phyloP scores from a whole-genome alignment of 2,797 vertebrate species.

The Enoplosus armatus region DNA sequence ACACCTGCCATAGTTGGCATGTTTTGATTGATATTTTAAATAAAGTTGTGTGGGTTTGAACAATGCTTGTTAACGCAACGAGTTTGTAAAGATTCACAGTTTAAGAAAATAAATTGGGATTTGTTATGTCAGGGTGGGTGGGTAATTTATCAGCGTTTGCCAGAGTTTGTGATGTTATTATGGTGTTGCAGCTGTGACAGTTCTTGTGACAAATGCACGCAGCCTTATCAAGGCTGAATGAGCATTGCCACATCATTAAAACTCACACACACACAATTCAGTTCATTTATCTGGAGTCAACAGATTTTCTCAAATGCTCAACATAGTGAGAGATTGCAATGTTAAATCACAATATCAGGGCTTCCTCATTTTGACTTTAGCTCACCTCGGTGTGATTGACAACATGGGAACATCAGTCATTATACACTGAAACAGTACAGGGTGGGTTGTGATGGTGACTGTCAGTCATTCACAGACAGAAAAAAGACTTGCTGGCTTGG shows the following conservation, averaged over 20 bases:
- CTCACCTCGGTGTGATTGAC: conserved; percentile 28
- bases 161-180: conserved; percentile 39
- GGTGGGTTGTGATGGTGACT: conserved; percentile 22
- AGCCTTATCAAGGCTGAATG: conserved; percentile 28
- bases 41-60: conserved; percentile 14
- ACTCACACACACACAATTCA: conserved; percentile 7
- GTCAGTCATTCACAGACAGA: conserved; percentile 30
- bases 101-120: conserved; percentile 33
- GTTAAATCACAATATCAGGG: background rate
- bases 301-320: conserved; percentile 30
- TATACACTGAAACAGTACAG: conserved; percentile 19
- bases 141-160: conserved; percentile 40
- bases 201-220: conserved; percentile 28
- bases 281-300: conserved; percentile 38
- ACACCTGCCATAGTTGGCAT: background rate
- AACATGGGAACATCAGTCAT: conserved; percentile 14
- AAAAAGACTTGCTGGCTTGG: conserved; percentile 3
- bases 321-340: conserved; percentile 5
- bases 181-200: conserved; percentile 28
- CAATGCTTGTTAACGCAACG: conserved; percentile 8
- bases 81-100: conserved; percentile 26
- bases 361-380: conserved; percentile 12
- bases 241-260: conserved; percentile 40
- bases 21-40: conserved; percentile 3
- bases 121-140: conserved; percentile 10